Percentiles rank a stretch among this genome's conserved stretches.
Evolutionary conservation across 2,888 invertebrate genomes (phyloP).

Genomic region (Megalurothrips usitatus): DNA sequence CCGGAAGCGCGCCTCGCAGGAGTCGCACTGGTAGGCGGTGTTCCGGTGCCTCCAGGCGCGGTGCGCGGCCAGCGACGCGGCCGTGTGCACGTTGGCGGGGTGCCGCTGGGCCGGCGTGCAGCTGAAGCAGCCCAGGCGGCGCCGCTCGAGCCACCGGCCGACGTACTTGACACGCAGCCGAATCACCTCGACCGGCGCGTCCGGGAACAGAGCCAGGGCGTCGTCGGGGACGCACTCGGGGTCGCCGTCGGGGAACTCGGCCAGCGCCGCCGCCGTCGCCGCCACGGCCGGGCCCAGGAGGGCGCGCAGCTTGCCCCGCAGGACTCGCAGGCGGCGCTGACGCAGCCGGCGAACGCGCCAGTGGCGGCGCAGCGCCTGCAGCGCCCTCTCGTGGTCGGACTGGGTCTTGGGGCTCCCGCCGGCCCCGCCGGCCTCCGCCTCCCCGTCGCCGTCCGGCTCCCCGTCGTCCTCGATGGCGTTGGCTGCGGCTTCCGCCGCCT

Average conservation of each 20-base stretch:
- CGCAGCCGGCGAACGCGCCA: background rate
- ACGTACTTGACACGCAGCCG: conserved; percentile 4
- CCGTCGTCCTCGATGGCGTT: conserved; percentile 40
- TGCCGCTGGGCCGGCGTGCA: background rate
- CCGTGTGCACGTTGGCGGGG: conserved; percentile 43
- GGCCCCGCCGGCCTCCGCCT: background rate
- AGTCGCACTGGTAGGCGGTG: conserved; percentile 47
- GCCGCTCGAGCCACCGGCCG: background rate
- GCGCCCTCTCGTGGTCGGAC: background rate
- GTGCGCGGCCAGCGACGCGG: conserved; percentile 50
- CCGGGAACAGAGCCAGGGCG: background rate
- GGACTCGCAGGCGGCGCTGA: conserved; percentile 37
- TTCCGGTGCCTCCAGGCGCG: conserved; percentile 47
- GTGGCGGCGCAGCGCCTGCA: background rate
- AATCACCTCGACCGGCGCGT: background rate
- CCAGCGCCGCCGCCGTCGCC: too few relatives aligned
- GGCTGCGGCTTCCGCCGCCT: conserved; percentile 38
- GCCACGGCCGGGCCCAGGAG: too few relatives aligned
- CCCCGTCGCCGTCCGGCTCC: conserved; percentile 37
- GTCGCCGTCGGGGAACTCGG: too few relatives aligned
- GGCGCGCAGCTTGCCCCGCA: conserved; percentile 37
- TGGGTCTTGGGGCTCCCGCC: background rate
- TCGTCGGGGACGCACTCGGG: background rate
- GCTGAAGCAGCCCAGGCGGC: background rate
- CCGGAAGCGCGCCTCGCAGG: conserved; percentile 48